phyloP scores from a whole-genome alignment of 2,888 invertebrate species.

The Helobdella robusta region DNA sequence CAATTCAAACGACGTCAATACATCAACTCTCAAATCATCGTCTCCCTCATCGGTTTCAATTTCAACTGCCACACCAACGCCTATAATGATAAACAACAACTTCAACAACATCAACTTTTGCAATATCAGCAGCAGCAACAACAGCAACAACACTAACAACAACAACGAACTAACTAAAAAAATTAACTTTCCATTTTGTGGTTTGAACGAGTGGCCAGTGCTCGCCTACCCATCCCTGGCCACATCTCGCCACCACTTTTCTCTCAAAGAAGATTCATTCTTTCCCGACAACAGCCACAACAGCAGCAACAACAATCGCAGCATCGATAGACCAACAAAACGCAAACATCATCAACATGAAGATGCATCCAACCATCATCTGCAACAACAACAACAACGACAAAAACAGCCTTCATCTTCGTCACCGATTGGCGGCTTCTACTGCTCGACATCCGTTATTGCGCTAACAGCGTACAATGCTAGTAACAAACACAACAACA shows the following conservation, averaged over 20 bases:
- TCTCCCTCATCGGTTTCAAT: too few species aligned
- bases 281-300: neutral
- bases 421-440: constrained; percentile 27
- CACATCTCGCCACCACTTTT: constrained; percentile 13
- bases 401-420: neutral
- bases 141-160: too few species aligned
- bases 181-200: constrained; percentile 27
- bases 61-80: neutral
- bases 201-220: constrained; percentile 26
- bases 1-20: too few species aligned
- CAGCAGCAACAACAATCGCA: constrained; percentile 1
- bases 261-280: neutral
- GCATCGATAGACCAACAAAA: too few species aligned
- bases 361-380: too few species aligned
- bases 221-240: constrained; percentile 22
- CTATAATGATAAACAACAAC: too few species aligned
- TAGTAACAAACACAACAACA: too few species aligned
- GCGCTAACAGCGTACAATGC: constrained; percentile 9
- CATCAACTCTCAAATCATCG: too few species aligned
- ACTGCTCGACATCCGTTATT: constrained; percentile 25
- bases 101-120: too few species aligned
- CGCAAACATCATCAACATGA: too few species aligned
- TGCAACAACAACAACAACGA: neutral
- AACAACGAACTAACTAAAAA: too few species aligned
- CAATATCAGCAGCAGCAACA: too few species aligned